These are phyloP conservation scores for Chaetorhynchus papuensis DNA, from an alignment of 2,113 vertebrate species.

Conservation along the genomic window DNA sequence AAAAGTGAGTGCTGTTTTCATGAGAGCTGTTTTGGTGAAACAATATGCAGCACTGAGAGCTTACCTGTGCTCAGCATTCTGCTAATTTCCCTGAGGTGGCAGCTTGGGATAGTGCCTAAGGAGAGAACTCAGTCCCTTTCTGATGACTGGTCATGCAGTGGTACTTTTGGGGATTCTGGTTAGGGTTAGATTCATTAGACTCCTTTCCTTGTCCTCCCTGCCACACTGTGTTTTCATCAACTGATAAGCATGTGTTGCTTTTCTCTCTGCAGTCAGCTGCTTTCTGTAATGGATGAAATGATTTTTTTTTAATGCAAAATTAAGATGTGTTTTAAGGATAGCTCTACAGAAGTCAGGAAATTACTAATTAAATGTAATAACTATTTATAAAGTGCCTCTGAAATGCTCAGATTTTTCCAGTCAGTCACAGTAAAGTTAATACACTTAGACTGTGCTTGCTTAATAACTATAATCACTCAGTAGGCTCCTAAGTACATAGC, in stretches of 20 bases:
- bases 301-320: conserved; percentile 1
- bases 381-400: conserved; percentile 4
- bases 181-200: neutral
- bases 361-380: neutral
- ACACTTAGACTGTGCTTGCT: neutral
- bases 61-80: neutral
- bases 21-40: neutral
- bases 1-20: neutral
- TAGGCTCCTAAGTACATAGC: neutral
- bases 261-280: neutral
- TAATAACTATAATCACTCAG: conserved; percentile 32
- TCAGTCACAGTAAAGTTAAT: conserved; percentile 7
- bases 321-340: neutral
- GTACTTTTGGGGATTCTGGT: neutral
- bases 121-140: neutral
- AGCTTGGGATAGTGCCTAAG: neutral
- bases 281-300: neutral
- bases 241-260: neutral
- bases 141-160: neutral
- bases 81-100: neutral
- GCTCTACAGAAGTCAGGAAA: neutral
- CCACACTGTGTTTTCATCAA: neutral
- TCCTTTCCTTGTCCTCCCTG: neutral
- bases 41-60: neutral
- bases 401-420: neutral